These are phyloP conservation scores for Nematopogon swammerdamellus DNA, from an alignment of 2,888 invertebrate species.

Conservation along the genomic window DNA sequence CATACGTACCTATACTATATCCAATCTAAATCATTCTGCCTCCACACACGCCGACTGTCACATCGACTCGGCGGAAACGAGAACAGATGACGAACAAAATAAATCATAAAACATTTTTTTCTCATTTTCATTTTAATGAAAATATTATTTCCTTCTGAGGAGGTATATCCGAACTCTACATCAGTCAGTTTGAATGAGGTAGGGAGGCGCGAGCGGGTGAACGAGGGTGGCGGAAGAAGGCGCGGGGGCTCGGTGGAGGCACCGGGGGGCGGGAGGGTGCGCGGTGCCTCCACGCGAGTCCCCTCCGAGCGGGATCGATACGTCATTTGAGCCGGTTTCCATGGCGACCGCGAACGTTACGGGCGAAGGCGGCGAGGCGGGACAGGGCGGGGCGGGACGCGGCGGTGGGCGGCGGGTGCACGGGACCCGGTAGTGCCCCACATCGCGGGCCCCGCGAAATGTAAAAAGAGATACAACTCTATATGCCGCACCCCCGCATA, in stretches of 20 bases:
- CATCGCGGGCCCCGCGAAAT: conserved; percentile 24
- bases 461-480: conserved; percentile 43
- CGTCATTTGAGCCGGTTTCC: conserved; percentile 58
- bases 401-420: conserved; percentile 29
- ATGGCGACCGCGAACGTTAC: conserved; percentile 56
- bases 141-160: conserved; percentile 53
- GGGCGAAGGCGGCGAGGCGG: conserved; percentile 24
- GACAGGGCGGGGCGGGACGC: conserved; percentile 17
- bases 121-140: conserved; percentile 52
- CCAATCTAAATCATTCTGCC: too few species aligned
- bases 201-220: conserved; percentile 38
- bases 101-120: conserved; percentile 36
- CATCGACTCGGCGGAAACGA: background rate
- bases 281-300: conserved; percentile 21
- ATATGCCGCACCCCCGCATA: conserved; percentile 39
- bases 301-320: conserved; percentile 52
- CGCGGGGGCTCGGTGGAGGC: conserved; percentile 12
- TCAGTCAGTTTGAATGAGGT: conserved; percentile 58
- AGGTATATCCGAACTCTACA: conserved; percentile 55
- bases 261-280: conserved; percentile 32
- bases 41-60: background rate
- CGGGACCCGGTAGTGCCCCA: conserved; percentile 32
- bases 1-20: too few species aligned
- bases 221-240: conserved; percentile 1
- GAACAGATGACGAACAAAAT: conserved; percentile 18